Evolutionary conservation across 2,888 invertebrate genomes (phyloP).

Genomic region (Thymelicus sylvestris): DNA sequence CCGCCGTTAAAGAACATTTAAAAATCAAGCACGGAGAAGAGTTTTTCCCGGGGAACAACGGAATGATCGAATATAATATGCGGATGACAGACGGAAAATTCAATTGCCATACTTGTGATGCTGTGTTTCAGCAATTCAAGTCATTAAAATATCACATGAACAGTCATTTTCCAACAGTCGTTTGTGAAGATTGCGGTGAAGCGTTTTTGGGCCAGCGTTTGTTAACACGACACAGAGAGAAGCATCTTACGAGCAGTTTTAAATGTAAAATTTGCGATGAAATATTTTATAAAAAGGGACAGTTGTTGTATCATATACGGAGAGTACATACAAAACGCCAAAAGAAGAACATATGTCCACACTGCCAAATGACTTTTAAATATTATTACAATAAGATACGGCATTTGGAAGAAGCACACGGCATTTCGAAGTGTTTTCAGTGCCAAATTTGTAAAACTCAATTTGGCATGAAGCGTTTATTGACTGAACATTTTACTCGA

Average conservation of each 20-base stretch:
- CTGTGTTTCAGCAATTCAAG: conserved; percentile 54
- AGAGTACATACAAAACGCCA: conserved; percentile 58
- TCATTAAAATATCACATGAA: conserved; percentile 62
- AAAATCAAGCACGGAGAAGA: conserved; percentile 48
- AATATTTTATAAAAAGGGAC: conserved; percentile 68
- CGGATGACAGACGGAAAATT: conserved; percentile 50
- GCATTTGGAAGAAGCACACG: conserved; percentile 59
- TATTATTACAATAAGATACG: conserved; percentile 61
- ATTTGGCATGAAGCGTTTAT: conserved; percentile 53
- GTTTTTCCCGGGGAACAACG: conserved; percentile 55
- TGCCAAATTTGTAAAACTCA: conserved; percentile 57
- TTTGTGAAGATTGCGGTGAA: conserved; percentile 65
- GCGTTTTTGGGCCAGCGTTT: conserved; percentile 59
- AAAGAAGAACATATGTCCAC: conserved; percentile 55
- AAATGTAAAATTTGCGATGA: conserved; percentile 67
- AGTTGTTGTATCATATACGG: conserved; percentile 70
- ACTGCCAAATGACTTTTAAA: conserved; percentile 57
- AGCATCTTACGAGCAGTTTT: conserved; percentile 51
- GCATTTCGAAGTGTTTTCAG: conserved; percentile 52
- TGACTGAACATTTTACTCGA: conserved; percentile 61
- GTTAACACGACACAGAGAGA: conserved; percentile 58
- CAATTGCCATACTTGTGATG: conserved; percentile 57
- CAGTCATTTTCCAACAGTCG: conserved; percentile 60
- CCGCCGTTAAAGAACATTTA: conserved; percentile 54
- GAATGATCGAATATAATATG: conserved; percentile 64